These are phyloP conservation scores for Lomographa bimaculata DNA, from an alignment of 2,888 invertebrate genomes.

Conservation along the genomic window DNA sequence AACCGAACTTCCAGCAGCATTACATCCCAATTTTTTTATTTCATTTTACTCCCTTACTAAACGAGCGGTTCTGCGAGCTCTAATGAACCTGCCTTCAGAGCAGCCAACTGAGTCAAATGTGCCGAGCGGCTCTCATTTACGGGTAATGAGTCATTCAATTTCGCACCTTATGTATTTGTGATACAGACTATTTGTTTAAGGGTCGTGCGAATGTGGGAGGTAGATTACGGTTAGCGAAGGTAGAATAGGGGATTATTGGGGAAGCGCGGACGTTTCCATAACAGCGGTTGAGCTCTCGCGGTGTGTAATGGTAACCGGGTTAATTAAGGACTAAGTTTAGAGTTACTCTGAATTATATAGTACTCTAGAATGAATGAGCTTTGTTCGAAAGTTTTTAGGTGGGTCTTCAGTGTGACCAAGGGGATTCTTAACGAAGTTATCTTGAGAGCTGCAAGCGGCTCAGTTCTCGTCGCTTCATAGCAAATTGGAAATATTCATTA, in stretches of 20 bases:
- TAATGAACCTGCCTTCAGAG: slow-evolving; percentile 64
- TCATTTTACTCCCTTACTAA: slow-evolving; percentile 50
- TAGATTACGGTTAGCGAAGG: slow-evolving; percentile 32
- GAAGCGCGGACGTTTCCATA: slow-evolving; percentile 43
- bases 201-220: slow-evolving; percentile 18
- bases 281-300: slow-evolving; percentile 37
- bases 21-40: slow-evolving; percentile 46
- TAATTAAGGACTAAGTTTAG: slow-evolving; percentile 20
- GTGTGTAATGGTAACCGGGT: slow-evolving; percentile 27
- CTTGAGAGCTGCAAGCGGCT: too few relatives aligned
- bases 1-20: background rate
- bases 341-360: slow-evolving; percentile 12
- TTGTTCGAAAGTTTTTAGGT: background rate
- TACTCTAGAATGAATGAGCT: background rate
- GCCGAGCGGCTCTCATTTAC: slow-evolving; percentile 41
- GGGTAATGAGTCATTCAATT: slow-evolving; percentile 40
- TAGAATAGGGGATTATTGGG: slow-evolving; percentile 48
- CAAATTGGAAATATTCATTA: too few relatives aligned
- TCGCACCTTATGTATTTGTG: slow-evolving; percentile 36
- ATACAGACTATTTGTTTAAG: slow-evolving; percentile 25
- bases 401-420: too few relatives aligned
- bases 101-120: slow-evolving; percentile 46
- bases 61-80: slow-evolving; percentile 54
- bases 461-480: too few relatives aligned
- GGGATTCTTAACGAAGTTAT: too few relatives aligned